Evolutionary conservation across 2,888 invertebrate genomes (phyloP), one percentile per base, ranked within the genome.

Genomic region (Chydorus sphaericus): DNA sequence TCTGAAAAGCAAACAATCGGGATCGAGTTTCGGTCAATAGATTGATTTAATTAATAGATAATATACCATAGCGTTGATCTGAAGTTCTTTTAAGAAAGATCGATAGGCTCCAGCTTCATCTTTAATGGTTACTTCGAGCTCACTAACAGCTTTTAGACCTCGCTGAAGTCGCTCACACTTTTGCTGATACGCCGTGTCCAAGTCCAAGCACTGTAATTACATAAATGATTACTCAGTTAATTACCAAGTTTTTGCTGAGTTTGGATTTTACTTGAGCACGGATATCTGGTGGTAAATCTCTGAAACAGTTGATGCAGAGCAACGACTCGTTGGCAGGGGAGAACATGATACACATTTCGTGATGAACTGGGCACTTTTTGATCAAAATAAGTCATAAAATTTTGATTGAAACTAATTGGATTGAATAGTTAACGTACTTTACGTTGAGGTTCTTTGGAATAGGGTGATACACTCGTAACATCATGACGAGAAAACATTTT

Each of bases 401-500:
- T n/a, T n/a, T n/a, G n/a, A n/a, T n/a, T n/a, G n/a, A n/a, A n/a
- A n/a, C n/a, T n/a, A n/a, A n/a, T n/a, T 20, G 1, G 3, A n/a
- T 11, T 20, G 8, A 31, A 4, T 3, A 23, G n/a, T 18, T 3
- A 16, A 23, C 3, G n/a, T 55, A 55, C 55, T 66, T 79, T 74
- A 66, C 79, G 78, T 61, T 72, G 71, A n/a, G 77, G 78, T 65
- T 82, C 81, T 63, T 79, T 78, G 20, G 76, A 74, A 64, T 80
- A 79, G 66, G 81, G 81, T 23, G 82, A 80, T 76, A 83, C 78
- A 62, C 80, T 80, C 16, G 83, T 77, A 16, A 85, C 77, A 60
- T 82, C 81, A 66, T 85, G 85, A 26, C 77, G 72, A 1, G 81
- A 76, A 68, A 85, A 85, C 83, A 85, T 85, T 67, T 82, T 81